phyloP scores from a whole-genome alignment of 2,797 vertebrate genomes.

The Acanthurus lineatus region DNA sequence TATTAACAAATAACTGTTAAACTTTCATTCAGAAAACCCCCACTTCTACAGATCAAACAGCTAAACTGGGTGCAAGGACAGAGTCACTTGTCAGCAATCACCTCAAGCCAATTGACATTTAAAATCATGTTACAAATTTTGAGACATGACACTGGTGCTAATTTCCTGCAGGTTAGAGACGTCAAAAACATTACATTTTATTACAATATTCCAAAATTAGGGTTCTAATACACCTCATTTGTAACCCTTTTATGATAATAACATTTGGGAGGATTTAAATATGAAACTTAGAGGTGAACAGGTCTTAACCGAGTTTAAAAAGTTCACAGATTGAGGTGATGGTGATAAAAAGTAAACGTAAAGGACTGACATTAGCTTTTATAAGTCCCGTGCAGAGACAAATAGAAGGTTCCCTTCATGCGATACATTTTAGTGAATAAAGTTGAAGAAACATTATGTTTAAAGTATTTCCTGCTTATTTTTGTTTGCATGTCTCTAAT shows the following conservation, averaged over 20 bases:
- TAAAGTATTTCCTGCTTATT: background rate
- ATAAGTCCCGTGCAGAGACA: no score
- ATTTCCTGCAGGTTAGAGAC: background rate
- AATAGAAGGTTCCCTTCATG: no score
- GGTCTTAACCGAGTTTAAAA: no score
- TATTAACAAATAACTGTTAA: background rate
- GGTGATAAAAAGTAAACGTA: no score
- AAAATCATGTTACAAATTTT: background rate
- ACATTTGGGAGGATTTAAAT: constrained; percentile 1
- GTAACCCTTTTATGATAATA: no score
- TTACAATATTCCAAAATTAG: background rate
- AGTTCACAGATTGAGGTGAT: no score
- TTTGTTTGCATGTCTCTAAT: background rate
- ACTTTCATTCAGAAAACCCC: background rate
- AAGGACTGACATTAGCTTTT: no score
- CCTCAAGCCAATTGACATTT: background rate
- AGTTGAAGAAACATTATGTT: background rate
- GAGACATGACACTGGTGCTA: background rate
- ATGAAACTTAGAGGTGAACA: background rate
- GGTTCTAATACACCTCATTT: background rate
- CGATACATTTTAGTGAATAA: background rate
- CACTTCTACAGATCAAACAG: background rate
- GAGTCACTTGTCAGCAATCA: background rate
- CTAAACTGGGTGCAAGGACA: background rate
- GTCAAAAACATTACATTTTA: background rate